Evolutionary conservation across 2,113 vertebrate species (phyloP).

Genomic region (Datnioides undecimradiatus): DNA sequence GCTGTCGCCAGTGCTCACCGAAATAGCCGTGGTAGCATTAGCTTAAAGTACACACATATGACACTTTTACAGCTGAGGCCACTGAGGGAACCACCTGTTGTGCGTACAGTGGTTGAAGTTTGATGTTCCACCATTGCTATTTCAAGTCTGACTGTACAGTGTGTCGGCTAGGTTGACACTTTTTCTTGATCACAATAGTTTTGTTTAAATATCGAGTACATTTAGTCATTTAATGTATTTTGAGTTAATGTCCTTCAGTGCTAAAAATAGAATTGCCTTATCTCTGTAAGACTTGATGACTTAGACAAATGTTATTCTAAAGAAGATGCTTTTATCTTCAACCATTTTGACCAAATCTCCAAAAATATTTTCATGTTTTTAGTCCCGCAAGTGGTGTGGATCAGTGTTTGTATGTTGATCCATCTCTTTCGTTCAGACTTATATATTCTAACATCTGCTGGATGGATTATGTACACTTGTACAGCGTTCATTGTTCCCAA

Average conservation of each 20-base stretch:
- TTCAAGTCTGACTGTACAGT: neutral
- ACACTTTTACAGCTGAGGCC: slow-evolving; percentile 25
- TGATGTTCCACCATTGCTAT: neutral
- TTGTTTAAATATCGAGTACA: neutral
- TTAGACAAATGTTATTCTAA: neutral
- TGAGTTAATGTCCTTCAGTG: neutral
- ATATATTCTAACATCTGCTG: neutral
- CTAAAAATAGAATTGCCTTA: neutral
- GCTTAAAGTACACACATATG: slow-evolving; percentile 22
- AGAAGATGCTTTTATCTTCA: no score
- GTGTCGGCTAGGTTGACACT: neutral
- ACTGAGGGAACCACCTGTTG: slow-evolving; percentile 30
- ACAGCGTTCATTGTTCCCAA: neutral
- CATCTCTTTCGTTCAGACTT: neutral
- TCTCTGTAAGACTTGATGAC: neutral
- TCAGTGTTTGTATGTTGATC: neutral
- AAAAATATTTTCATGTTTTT: neutral
- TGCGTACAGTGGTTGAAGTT: neutral
- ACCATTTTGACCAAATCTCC: neutral
- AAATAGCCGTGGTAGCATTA: slow-evolving; percentile 36
- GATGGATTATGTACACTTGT: neutral
- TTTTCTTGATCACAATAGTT: neutral
- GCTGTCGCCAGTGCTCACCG: neutral
- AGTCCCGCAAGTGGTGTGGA: neutral
- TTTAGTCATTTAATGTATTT: neutral